phyloP scores from a whole-genome alignment of 2,888 invertebrate species.

The Synergus gifuensis region DNA sequence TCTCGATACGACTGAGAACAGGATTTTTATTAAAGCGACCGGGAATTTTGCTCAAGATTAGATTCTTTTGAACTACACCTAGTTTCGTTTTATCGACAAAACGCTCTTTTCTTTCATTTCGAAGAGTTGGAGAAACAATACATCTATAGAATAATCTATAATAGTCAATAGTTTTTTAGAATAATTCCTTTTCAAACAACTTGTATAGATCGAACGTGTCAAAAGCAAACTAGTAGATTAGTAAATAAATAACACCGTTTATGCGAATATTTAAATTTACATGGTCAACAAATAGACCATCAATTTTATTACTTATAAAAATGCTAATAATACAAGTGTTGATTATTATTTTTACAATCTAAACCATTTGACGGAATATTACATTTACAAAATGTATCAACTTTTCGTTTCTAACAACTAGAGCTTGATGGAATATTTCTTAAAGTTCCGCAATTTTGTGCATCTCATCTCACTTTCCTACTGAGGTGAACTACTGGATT shows the following conservation, averaged over 20 bases:
- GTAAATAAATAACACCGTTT: too few species aligned
- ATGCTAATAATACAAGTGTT: too few species aligned
- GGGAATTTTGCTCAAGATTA: slow-evolving; percentile 9
- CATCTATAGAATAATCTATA: background rate
- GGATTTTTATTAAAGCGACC: slow-evolving; percentile 9
- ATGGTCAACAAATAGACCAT: too few species aligned
- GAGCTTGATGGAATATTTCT: background rate
- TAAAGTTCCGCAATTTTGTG: background rate
- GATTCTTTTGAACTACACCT: background rate
- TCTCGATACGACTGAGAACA: background rate
- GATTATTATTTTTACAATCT: background rate
- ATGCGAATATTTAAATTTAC: too few species aligned
- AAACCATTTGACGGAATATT: background rate
- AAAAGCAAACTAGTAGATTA: too few species aligned
- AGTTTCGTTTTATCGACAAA: background rate
- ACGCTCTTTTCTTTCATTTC: background rate
- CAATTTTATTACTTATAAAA: too few species aligned
- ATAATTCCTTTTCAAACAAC: background rate
- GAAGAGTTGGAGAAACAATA: background rate
- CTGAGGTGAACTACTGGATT: background rate
- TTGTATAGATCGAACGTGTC: too few species aligned
- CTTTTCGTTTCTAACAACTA: background rate
- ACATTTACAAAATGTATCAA: background rate
- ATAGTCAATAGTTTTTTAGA: background rate
- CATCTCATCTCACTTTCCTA: background rate